Evolutionary conservation across 2,113 vertebrate species (phyloP).

Genomic region (Ceyx cyanopectus): DNA sequence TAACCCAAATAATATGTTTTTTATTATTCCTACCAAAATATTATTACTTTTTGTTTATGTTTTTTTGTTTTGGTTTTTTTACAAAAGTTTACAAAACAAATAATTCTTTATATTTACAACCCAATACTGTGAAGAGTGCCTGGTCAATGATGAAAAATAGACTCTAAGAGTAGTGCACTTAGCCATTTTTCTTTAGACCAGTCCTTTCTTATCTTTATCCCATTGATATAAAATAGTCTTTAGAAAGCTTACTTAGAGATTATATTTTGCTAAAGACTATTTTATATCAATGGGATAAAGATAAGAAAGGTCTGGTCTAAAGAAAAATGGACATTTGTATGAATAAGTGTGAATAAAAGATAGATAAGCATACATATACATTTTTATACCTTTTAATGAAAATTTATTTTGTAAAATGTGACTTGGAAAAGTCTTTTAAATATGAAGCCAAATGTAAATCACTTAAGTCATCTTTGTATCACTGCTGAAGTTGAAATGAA

Average conservation of each 20-base stretch:
- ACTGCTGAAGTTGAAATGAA: not conserved
- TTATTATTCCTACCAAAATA: slow-evolving; percentile 61
- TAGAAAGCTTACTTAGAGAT: not conserved
- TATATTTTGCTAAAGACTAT: not conserved
- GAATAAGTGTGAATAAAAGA: not conserved
- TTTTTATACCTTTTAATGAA: not conserved
- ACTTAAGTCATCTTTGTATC: not conserved
- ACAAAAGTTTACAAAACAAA: slow-evolving; percentile 92
- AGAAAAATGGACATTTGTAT: not conserved
- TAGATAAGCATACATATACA: not conserved
- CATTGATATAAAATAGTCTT: no score
- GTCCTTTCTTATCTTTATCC: no score
- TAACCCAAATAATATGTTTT: slow-evolving; percentile 86
- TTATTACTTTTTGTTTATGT: not conserved
- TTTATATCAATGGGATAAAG: not conserved
- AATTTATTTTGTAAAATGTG: not conserved
- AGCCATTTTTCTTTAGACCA: no score
- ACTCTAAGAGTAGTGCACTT: slow-evolving; percentile 67
- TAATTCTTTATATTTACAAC: slow-evolving; percentile 82
- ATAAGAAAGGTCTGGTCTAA: not conserved
- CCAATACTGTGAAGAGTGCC: slow-evolving; percentile 73
- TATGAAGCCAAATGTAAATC: not conserved
- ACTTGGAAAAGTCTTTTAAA: not conserved
- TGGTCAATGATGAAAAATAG: slow-evolving; percentile 71
- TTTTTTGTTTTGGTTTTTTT: slow-evolving; percentile 55